Evolutionary conservation across 2,888 invertebrate genomes (phyloP).

Genomic region (Melolontha melolontha): DNA sequence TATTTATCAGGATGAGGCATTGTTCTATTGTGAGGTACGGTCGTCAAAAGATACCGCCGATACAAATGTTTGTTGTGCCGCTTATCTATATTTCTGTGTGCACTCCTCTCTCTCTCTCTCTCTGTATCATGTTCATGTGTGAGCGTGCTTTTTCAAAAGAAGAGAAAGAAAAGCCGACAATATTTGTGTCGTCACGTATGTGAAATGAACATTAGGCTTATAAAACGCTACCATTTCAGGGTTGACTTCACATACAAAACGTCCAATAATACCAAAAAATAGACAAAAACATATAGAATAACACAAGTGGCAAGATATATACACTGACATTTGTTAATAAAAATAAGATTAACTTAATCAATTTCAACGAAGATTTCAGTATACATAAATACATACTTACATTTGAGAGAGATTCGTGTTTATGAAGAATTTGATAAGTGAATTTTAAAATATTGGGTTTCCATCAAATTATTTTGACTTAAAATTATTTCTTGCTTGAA

Average conservation of each 20-base stretch:
- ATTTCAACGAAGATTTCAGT: no score
- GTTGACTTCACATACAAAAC: slow-evolving; percentile 8
- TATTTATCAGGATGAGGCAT: slow-evolving; percentile 52
- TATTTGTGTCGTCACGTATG: slow-evolving; percentile 33
- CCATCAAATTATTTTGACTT: no score
- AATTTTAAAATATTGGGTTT: no score
- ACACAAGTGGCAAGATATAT: no score
- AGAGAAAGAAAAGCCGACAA: slow-evolving; percentile 24
- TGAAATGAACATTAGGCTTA: slow-evolving; percentile 24
- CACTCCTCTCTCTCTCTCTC: slow-evolving; percentile 2
- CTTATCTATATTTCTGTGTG: slow-evolving; percentile 47
- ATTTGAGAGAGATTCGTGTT: no score
- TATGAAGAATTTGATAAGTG: no score
- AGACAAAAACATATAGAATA: not conserved
- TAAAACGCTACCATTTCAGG: slow-evolving; percentile 30
- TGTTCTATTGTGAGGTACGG: slow-evolving; percentile 52
- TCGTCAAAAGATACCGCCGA: slow-evolving; percentile 52
- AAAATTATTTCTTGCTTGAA: no score
- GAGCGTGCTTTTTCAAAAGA: slow-evolving; percentile 18
- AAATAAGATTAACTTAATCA: no score
- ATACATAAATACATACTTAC: no score
- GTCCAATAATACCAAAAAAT: no score
- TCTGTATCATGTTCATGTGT: slow-evolving; percentile 22
- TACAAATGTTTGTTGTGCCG: slow-evolving; percentile 51
- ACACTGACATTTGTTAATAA: no score